Evolutionary conservation across 2,888 invertebrate genomes (phyloP).

Genomic region (Ganaspis brasiliensis): DNA sequence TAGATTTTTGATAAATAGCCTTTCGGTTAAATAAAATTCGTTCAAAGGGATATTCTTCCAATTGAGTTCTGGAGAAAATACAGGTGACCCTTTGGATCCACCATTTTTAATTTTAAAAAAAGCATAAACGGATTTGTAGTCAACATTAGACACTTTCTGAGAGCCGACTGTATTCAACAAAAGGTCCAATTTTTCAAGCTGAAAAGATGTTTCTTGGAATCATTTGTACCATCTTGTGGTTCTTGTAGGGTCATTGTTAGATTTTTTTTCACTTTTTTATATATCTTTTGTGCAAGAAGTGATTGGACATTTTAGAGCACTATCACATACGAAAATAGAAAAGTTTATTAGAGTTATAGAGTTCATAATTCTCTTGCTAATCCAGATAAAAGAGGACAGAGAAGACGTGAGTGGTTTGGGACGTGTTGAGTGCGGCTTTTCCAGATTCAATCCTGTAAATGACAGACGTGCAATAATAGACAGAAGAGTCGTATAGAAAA

Average conservation of each 20-base stretch:
- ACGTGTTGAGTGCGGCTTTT: constrained; percentile 30
- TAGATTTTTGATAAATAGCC: too few species aligned
- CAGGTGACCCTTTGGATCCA: too few species aligned
- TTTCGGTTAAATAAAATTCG: too few species aligned
- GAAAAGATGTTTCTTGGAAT: constrained; percentile 5
- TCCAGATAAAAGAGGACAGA: constrained; percentile 36
- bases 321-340: constrained; percentile 21
- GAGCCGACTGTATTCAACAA: not conserved
- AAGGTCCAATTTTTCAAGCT: not conserved
- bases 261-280: not conserved
- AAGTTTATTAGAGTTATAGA: not conserved
- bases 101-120: too few species aligned
- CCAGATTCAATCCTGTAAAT: constrained; percentile 17
- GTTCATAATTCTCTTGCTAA: constrained; percentile 33
- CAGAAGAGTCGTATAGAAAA: not conserved
- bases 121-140: too few species aligned
- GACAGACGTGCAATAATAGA: constrained; percentile 29
- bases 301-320: constrained; percentile 32
- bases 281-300: not conserved
- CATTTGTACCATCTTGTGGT: constrained; percentile 3
- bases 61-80: too few species aligned
- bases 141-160: too few species aligned
- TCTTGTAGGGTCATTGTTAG: not conserved
- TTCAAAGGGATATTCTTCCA: too few species aligned
- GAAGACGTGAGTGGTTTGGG: constrained; percentile 11